These are phyloP conservation scores for Hecatera dysodea DNA, from an alignment of 2,888 invertebrate species.

Conservation along the genomic window DNA sequence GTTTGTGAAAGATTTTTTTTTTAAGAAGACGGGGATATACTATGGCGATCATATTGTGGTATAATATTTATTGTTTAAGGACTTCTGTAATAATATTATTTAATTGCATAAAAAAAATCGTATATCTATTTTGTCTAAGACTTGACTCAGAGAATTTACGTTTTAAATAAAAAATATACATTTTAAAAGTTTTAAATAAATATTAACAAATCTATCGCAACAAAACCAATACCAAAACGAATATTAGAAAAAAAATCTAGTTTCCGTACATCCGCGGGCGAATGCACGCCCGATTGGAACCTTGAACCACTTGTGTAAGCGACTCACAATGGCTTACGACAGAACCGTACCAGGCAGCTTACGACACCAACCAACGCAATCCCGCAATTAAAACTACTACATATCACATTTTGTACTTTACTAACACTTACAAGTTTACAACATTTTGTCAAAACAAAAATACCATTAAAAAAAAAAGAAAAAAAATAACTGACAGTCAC, in stretches of 20 bases:
- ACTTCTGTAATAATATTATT: too few species aligned
- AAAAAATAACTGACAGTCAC: neutral
- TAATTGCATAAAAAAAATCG: too few species aligned
- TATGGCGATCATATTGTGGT: neutral
- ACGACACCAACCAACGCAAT: constrained; percentile 81
- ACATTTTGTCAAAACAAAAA: constrained; percentile 41
- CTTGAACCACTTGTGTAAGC: constrained; percentile 90
- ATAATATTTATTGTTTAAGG: neutral
- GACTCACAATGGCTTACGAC: constrained; percentile 88
- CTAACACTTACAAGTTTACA: constrained; percentile 58
- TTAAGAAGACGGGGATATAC: neutral
- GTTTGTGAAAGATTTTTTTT: neutral
- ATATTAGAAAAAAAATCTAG: constrained; percentile 73
- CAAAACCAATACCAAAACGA: constrained; percentile 51
- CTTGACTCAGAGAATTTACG: neutral
- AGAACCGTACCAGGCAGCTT: constrained; percentile 85
- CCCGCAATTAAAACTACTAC: constrained; percentile 77
- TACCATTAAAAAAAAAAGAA: neutral
- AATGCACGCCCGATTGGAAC: constrained; percentile 86
- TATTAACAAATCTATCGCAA: constrained; percentile 1
- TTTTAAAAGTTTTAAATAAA: neutral
- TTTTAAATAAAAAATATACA: neutral
- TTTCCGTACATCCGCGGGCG: constrained; percentile 89
- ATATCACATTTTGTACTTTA: constrained; percentile 58
- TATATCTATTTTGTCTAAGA: too few species aligned